Conservation (phyloP, 2,113 vertebrate genomes). For the Pachypanchax playfairii region DNA sequence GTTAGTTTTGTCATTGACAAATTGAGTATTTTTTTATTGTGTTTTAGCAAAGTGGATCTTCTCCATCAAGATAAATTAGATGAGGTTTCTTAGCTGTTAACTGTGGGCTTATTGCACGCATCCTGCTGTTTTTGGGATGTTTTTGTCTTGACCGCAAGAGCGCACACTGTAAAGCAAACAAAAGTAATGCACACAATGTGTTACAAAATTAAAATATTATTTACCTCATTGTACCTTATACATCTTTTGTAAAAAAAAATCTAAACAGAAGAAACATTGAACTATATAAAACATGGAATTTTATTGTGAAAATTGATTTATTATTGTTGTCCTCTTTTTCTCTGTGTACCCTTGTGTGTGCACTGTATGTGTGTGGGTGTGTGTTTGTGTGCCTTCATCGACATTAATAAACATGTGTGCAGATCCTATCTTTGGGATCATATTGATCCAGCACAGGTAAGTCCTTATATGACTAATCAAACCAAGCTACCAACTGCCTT, state of each 20-base stretch:
- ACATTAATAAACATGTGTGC: constrained; percentile 36
- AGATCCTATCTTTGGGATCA: constrained; percentile 54
- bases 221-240: not conserved
- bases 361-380: too few species aligned
- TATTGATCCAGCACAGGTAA: constrained; percentile 66
- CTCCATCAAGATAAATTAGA: constrained; percentile 24
- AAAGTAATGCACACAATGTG: constrained; percentile 16
- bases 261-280: not conserved
- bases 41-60: constrained; percentile 20
- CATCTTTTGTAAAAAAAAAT: constrained; percentile 7
- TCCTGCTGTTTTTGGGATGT: constrained; percentile 45
- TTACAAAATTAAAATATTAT: constrained; percentile 9
- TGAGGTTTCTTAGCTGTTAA: constrained; percentile 33
- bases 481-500: constrained; percentile 51
- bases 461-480: constrained; percentile 74
- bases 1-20: constrained; percentile 39
- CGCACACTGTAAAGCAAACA: constrained; percentile 18
- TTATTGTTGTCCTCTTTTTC: constrained; percentile 8
- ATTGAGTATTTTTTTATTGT: constrained; percentile 13
- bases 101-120: constrained; percentile 37
- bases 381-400: constrained; percentile 20
- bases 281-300: not conserved
- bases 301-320: constrained; percentile 7
- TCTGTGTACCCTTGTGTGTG: constrained; percentile 14
- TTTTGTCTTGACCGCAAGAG: constrained; percentile 16